phyloP scores from a whole-genome alignment of 1,140 invertebrate genomes.

The Brachionus paranguensis region DNA sequence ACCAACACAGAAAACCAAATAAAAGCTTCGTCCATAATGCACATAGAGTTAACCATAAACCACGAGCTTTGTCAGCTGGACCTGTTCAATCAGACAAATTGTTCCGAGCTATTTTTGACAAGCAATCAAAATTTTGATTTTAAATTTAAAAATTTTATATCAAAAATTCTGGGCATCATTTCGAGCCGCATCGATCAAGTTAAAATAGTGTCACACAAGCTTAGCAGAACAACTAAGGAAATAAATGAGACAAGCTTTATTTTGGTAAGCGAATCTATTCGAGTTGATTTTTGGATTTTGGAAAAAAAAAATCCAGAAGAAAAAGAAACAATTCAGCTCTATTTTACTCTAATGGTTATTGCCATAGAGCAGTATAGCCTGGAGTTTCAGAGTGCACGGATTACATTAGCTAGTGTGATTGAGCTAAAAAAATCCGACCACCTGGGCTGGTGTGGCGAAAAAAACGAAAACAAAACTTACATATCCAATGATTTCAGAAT shows the following conservation, averaged over 20 bases:
- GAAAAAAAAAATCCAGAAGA: not conserved
- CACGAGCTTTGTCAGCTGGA: not conserved
- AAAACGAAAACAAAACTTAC: not conserved
- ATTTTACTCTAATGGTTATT: not conserved
- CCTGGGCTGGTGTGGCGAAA: not conserved
- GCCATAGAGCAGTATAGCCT: not conserved
- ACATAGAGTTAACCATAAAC: not conserved
- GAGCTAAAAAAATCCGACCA: not conserved
- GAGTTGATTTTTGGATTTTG: not conserved
- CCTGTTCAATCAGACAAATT: not conserved
- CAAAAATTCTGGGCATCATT: not conserved
- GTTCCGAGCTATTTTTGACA: not conserved
- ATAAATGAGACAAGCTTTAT: not conserved
- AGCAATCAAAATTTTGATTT: not conserved
- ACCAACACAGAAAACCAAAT: not conserved
- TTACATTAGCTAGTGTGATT: not conserved
- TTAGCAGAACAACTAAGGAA: not conserved
- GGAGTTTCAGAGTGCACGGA: not conserved
- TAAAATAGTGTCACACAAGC: not conserved
- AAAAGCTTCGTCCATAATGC: not conserved
- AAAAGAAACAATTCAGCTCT: constrained; percentile 19
- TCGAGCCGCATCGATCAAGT: not conserved
- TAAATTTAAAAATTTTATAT: not conserved
- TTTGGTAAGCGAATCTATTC: not conserved
- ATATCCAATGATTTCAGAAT: not conserved